phyloP scores from a whole-genome alignment of 2,113 vertebrate genomes.

The Dermatemys mawii region DNA sequence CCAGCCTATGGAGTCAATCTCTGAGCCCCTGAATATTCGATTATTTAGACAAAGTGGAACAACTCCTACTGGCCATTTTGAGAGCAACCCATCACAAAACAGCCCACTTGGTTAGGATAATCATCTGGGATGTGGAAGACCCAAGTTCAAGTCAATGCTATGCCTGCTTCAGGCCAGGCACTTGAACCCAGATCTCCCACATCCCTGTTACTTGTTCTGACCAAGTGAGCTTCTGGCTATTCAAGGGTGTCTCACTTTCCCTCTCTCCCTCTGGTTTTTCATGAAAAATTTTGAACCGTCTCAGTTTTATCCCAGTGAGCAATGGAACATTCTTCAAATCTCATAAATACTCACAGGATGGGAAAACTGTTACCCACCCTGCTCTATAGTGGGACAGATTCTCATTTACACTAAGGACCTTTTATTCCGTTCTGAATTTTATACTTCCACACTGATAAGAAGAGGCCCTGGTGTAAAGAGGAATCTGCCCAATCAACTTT shows the following conservation, averaged over 20 bases:
- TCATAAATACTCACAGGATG: neutral
- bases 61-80: neutral
- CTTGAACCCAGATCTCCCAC: neutral
- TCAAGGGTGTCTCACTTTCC: too few species aligned
- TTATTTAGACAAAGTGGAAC: neutral
- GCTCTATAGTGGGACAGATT: neutral
- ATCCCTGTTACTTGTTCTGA: neutral
- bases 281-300: neutral
- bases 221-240: neutral
- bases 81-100: neutral
- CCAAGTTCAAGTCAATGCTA: neutral
- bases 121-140: neutral
- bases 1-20: neutral
- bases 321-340: neutral
- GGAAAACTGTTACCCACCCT: neutral
- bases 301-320: neutral
- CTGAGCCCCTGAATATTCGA: neutral
- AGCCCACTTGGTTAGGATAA: neutral
- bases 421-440: neutral
- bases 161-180: neutral
- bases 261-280: too few species aligned
- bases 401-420: neutral
- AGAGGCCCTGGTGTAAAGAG: neutral
- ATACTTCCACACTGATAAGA: fast-evolving
- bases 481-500: neutral